Conservation (phyloP, 2,113 vertebrate species). For the Microcebus ravelobensis region DNA sequence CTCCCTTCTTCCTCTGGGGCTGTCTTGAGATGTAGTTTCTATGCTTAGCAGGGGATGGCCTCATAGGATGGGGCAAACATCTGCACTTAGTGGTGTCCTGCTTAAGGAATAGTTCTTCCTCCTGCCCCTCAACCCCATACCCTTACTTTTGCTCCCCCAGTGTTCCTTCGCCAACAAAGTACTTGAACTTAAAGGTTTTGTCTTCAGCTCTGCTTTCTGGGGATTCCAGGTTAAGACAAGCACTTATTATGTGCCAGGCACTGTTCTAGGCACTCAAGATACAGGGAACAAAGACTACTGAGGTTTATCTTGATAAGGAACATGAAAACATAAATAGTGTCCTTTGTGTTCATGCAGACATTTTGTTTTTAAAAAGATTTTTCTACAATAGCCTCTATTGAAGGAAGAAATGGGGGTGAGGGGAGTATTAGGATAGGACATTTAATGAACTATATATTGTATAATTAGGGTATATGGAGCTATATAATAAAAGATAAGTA, state of each 20-base stretch:
- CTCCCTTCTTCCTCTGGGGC: background rate
- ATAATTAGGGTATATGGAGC: background rate
- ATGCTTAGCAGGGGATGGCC: background rate
- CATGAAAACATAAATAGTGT: background rate
- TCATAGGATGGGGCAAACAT: background rate
- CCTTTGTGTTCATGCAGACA: background rate
- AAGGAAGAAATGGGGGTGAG: background rate
- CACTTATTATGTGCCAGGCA: background rate
- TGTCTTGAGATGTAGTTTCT: background rate
- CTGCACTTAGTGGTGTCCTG: background rate
- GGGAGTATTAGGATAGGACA: background rate
- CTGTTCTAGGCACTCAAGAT: background rate
- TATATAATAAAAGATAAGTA: background rate
- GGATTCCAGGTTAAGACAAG: background rate
- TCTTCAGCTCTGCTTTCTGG: background rate
- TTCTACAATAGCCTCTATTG: background rate
- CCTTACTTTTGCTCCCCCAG: background rate
- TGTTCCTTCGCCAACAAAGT: background rate
- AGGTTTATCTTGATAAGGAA: background rate
- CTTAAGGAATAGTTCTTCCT: background rate
- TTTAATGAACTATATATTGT: background rate
- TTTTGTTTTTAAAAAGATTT: background rate
- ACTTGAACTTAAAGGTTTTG: background rate
- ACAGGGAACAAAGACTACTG: background rate
- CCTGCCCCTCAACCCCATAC: background rate